Conservation (phyloP, 2,113 vertebrate genomes). For the Hippoglossus stenolepis region DNA sequence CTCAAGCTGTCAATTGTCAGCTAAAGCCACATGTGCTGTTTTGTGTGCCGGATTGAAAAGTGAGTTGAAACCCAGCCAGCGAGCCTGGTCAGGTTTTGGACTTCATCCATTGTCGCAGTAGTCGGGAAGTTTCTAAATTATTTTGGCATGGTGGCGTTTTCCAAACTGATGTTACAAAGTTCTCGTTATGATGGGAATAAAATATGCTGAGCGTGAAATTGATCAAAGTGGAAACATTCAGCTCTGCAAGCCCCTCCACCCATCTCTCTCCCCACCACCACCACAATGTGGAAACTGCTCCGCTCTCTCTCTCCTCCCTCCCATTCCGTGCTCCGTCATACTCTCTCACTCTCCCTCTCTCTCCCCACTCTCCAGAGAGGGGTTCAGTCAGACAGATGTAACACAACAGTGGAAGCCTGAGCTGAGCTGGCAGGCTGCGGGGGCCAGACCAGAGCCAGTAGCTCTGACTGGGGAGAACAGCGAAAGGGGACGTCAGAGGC, state of each 20-base stretch:
- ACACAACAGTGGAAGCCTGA: conserved; percentile 59
- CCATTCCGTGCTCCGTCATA: conserved; percentile 25
- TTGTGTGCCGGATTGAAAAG: neutral
- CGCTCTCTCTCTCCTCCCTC: conserved; percentile 47
- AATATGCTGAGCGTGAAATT: conserved; percentile 43
- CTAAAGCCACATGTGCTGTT: neutral
- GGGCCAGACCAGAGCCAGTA: conserved; percentile 62
- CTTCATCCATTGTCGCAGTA: neutral
- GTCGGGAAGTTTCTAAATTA: neutral
- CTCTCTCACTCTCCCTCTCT: conserved; percentile 45
- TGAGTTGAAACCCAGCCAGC: neutral
- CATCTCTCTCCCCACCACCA: conserved; percentile 23
- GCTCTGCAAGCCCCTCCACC: conserved; percentile 33
- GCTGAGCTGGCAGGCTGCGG: conserved; percentile 72
- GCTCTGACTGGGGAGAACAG: conserved; percentile 54
- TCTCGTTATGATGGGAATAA: conserved; percentile 30
- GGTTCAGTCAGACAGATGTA: conserved; percentile 76
- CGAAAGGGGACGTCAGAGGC: neutral
- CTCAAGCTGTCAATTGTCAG: neutral
- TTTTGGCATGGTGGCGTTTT: conserved; percentile 22
- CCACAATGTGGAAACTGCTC: conserved; percentile 54
- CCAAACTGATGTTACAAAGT: conserved; percentile 19
- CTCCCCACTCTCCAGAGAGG: conserved; percentile 50
- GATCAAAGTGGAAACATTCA: conserved; percentile 67
- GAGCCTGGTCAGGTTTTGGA: neutral